Base-by-base conservation (phyloP, 2,797 vertebrate species). In the Aulostomus chinensis region DNA sequence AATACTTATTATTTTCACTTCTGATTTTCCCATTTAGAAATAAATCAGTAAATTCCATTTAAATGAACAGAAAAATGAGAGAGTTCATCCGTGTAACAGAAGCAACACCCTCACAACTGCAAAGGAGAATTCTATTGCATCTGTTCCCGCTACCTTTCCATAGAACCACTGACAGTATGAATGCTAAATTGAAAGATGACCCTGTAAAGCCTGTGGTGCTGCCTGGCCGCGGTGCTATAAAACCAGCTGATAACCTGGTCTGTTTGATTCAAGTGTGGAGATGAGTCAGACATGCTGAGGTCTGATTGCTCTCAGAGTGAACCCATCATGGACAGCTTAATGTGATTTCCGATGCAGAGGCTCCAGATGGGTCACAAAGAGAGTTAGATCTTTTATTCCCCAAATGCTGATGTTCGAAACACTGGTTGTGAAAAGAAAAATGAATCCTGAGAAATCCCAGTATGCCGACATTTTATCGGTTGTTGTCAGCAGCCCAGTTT, bases 231-330 rank as follows among this genome's bases (percentile, higher is more conserved):
- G 38, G 39, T 61, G 18, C 56, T 38, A 18, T 64, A 57, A 85
- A 63, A 65, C 57, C 39, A 61, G 14, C 38, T 66, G 61, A 58
- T 63, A 69, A 67, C 35, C 25, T 57, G 34, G 13, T 49, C 47
- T 58, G 43, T 58, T 45, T 25, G 36, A 65, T 67, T 78, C 38
- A 73, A 71, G 73, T 59, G 58, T 64, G 11, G 4, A 31, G 36
- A 69, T 77, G 66, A 79, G 58, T 69, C 74, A 73, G 56, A 57
- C 22, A 11, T 12, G 32, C 46, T 51, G 51, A 25, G 22, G 64
- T 62, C 24, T 55, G 64, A 75, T 59, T 59, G 40, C 59, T 70
- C 56, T 74, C 47, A 73, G 48, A 66, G 50, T 28, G 35, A 67
- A 51, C 40, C 39, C 41, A 53, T 68, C 34, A 55, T 40, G 29